Base-by-base conservation (phyloP, 2,888 invertebrate genomes). In the Dromius quadrimaculatus region DNA sequence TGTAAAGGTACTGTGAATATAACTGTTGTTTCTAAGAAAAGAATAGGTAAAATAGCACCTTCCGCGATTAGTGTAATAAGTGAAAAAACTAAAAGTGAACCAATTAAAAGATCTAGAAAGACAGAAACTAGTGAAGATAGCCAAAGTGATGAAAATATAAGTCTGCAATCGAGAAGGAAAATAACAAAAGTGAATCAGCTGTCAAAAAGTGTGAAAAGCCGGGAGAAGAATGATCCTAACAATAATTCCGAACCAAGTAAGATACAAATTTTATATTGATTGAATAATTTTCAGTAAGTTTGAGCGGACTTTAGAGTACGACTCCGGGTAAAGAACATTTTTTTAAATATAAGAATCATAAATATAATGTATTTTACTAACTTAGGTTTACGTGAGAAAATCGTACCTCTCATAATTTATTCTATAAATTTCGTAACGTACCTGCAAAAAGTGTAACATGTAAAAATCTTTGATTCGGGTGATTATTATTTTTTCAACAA, bases 1-100 rank as follows among this genome's bases (percentile, higher is more conserved):
- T 83, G 83, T 72, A 77, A 79, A 15, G 72, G 79, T 57, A 81
- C 82, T 2, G 66, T 81, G 19, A 75, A 75, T 3, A 57, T 78
- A 2, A 75, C 75, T 23, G 74, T 72, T 54, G 17, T 8, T n/a
- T 2, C 19, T 28, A 45, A 64, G 66, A 17, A 47, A 43, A 28
- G 17, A 15, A 45, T 45, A 36, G 17, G 68, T 59, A 59, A 68
- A 68, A 36, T 20, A 36, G 34, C 57, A 70, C 50, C 73, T 71
- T 4, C 62, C 68, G 71, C 28, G 65, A 62, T 19, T 28, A 43
- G 57, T 57, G 32, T 32, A 2, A 5, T 6, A 34, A 28, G 11
- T 34, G 28, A 1, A 15, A n/a, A n/a, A n/a, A 59, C 41, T 43
- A 20, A 34, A 4, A 47, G 13, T 62, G 22, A 62, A 17, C 22